Conservation (phyloP, 2,797 vertebrate species). For the Neoniphon sammara region DNA sequence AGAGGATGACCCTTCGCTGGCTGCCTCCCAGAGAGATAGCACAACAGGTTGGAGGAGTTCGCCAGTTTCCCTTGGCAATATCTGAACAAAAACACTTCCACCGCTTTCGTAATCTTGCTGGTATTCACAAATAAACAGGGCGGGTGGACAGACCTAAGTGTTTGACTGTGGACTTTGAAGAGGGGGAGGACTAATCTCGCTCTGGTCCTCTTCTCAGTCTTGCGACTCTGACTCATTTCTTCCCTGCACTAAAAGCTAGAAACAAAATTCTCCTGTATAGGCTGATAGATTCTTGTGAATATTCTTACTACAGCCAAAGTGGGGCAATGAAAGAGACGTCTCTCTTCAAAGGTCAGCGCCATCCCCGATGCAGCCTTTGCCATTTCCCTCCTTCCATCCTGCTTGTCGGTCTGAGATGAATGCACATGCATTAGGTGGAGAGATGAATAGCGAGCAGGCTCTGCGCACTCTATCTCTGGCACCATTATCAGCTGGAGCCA, state of each 20-base stretch:
- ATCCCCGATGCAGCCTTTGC: conserved; percentile 42
- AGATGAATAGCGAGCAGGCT: conserved; percentile 3
- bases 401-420: conserved; percentile 37
- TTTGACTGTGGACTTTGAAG: not conserved
- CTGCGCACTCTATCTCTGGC: not conserved
- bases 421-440: conserved; percentile 16
- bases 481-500: conserved; percentile 15
- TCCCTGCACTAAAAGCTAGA: not conserved
- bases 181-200: not conserved
- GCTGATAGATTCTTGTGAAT: conserved; percentile 5
- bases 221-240: not conserved
- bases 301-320: conserved; percentile 16
- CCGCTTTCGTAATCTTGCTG: conserved; percentile 28
- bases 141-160: not conserved
- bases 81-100: conserved; percentile 16
- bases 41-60: conserved; percentile 76
- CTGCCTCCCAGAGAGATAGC: conserved; percentile 64
- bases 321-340: conserved; percentile 33
- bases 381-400: conserved; percentile 27
- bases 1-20: conserved; percentile 55
- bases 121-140: conserved; percentile 35
- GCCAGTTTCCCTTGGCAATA: conserved; percentile 51
- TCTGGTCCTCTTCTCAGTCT: not conserved
- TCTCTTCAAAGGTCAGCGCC: conserved; percentile 54
- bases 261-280: conserved; percentile 16